Base-by-base conservation (phyloP, 1,140 invertebrate genomes). In the Habropoda laboriosa region DNA sequence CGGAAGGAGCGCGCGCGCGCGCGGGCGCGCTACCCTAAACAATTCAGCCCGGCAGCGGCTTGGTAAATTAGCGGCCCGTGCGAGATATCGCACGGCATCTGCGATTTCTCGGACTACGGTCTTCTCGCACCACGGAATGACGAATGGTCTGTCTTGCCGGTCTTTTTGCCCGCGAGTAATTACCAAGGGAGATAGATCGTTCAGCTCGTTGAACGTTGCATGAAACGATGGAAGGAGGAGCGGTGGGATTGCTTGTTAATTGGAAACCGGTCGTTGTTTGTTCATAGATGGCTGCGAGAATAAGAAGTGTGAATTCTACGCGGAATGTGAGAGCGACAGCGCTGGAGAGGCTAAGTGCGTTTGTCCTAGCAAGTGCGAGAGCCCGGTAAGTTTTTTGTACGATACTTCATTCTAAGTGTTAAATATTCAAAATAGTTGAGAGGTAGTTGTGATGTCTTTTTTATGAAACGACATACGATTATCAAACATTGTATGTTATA, bases 201-300 rank as follows among this genome's bases (percentile, higher is more conserved):
- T 27, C 18, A 24, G 16, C 13, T 42, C 4, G 60, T 51, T 45
- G 6, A 3, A 12, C 30, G 45, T 49, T 10, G 12, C 30, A 5
- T 1, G 47, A 4, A n/a, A 21, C 18, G 45, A 18, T 27, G 2
- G 18, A n/a, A 13, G 10, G 21, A 3, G 16, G 5, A 6, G 13
- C n/a, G 18, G 18, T 4, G 24, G 16, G 30, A 24, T 32, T 64
- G 24, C 10, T 40, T 49, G 75, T 71, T 71, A 49, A 49, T 60
- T 71, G 49, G 30, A 51, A 73, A 80, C 75, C 35, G 35, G 35
- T 73, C 24, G 42, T 24, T 47, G 42, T 80, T 76, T 88, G 84
- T 84, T 87, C 95, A 49, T 94, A 97, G 98, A 97, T 94, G 97
- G 97, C 38, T 99, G 97, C 92, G 97, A 97, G 88, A 96, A 96